phyloP scores from a whole-genome alignment of 2,113 vertebrate species.

The Pandion haliaetus region DNA sequence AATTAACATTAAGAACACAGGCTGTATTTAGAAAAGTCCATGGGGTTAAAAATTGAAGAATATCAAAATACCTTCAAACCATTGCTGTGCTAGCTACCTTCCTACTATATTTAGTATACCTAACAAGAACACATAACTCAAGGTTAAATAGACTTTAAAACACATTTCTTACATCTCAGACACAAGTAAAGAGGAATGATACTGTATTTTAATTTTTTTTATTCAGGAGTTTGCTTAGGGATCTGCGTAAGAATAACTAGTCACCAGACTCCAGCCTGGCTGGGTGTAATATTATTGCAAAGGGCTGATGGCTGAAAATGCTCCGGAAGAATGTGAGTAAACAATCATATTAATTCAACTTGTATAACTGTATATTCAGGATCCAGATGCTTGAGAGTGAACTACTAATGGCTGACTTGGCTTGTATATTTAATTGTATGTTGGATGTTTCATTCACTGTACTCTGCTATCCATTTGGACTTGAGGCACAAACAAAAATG shows the following conservation, averaged over 20 bases:
- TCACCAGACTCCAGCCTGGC: slow-evolving; percentile 29
- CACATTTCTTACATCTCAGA: background rate
- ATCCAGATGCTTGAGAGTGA: slow-evolving; percentile 31
- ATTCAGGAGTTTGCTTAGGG: background rate
- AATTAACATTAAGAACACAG: background rate
- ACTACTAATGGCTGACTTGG: background rate
- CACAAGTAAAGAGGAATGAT: background rate
- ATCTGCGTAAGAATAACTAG: background rate
- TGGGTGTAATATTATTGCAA: slow-evolving; percentile 7
- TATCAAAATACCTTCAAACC: background rate
- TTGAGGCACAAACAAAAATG: background rate
- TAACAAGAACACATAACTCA: background rate
- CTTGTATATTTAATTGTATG: slow-evolving; percentile 3
- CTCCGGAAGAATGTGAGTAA: slow-evolving; percentile 31
- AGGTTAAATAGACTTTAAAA: background rate
- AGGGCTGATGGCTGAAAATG: background rate
- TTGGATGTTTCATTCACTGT: background rate
- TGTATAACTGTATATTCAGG: background rate
- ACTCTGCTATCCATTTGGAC: background rate
- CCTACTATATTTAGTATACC: background rate
- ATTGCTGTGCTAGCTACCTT: background rate
- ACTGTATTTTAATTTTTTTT: background rate
- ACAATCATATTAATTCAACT: slow-evolving; percentile 29
- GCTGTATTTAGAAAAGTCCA: background rate
- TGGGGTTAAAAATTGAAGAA: background rate